Conservation (phyloP, 2,797 vertebrate genomes). For the Tauraco hartlaubi region DNA sequence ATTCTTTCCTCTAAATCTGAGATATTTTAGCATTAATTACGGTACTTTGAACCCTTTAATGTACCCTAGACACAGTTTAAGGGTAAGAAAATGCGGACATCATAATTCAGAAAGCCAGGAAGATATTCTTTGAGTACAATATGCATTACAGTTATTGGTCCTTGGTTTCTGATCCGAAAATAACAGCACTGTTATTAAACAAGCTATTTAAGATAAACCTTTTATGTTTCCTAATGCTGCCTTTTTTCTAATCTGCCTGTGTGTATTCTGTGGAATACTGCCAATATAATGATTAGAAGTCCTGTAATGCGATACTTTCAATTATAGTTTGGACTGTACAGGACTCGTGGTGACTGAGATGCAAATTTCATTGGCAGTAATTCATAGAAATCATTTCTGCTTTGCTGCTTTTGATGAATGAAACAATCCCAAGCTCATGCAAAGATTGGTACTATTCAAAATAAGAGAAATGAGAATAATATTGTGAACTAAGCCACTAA, state of each 20-base stretch:
- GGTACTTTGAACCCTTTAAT: background rate
- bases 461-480: background rate
- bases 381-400: background rate
- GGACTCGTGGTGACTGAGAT: background rate
- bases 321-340: background rate
- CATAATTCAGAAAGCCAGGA: background rate
- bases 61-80: background rate
- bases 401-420: background rate
- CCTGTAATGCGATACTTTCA: background rate
- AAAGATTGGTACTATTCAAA: background rate
- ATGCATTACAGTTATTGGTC: background rate
- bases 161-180: background rate
- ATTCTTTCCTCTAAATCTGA: background rate
- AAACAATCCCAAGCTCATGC: background rate
- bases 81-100: background rate
- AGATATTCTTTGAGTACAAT: background rate
- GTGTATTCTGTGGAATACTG: background rate
- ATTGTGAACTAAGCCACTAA: background rate
- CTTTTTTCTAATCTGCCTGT: background rate
- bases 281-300: background rate
- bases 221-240: background rate
- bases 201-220: background rate
- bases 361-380: background rate
- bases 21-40: background rate
- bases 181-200: background rate